phyloP scores from a whole-genome alignment of 2,797 vertebrate species.

The Thamnophis elegans region DNA sequence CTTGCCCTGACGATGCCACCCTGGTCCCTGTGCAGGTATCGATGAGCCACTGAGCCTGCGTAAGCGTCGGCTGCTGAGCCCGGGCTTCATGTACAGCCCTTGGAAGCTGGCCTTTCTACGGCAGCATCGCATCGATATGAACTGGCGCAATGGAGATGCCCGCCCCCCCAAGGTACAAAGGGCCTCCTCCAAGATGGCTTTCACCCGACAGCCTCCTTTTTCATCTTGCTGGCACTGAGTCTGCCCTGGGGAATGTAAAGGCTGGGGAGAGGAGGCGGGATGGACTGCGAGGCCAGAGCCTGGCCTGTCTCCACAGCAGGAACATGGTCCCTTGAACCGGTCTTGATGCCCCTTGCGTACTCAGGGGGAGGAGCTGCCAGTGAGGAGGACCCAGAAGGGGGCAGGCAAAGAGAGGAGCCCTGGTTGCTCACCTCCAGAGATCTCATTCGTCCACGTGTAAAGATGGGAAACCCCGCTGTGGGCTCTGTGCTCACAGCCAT shows the following conservation, averaged over 20 bases:
- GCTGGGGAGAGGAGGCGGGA: not conserved
- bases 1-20: too few species aligned
- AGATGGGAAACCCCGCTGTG: not conserved
- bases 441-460: not conserved
- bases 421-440: not conserved
- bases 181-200: accelerated
- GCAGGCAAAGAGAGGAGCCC: too few species aligned
- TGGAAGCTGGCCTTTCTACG: conserved; percentile 67
- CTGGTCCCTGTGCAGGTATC: conserved; percentile 39
- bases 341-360: not conserved
- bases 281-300: not conserved
- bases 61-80: conserved; percentile 59
- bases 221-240: not conserved
- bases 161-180: conserved; percentile 61
- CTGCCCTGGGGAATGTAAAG: not conserved
- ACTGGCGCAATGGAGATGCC: conserved; percentile 66
- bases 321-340: not conserved
- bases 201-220: not conserved
- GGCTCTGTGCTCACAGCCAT: not conserved
- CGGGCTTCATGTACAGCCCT: conserved; percentile 68
- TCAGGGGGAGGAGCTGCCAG: not conserved
- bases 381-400: not conserved
- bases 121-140: conserved; percentile 66
- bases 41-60: conserved; percentile 61
- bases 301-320: not conserved